Percentiles rank a stretch among this genome's conserved stretches.
These are phyloP conservation scores for Neoitamus cyanurus DNA, from an alignment of 2,888 invertebrate species.

Conservation along the genomic window DNA sequence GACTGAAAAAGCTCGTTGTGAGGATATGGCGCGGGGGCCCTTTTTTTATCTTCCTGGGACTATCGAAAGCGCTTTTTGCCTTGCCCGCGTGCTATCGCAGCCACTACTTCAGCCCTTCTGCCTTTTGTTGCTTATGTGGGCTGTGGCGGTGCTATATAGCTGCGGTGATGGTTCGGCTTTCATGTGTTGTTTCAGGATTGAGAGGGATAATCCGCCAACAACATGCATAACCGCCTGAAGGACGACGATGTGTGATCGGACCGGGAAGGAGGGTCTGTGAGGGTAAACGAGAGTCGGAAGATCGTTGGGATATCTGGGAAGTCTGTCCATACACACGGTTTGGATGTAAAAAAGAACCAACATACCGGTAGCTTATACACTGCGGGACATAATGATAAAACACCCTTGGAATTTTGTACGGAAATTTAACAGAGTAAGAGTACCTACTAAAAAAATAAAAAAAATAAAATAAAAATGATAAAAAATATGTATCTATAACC, in stretches of 20 bases:
- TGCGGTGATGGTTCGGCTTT: conserved; percentile 11
- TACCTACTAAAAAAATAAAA: no score
- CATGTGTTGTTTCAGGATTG: conserved; percentile 47
- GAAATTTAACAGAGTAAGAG: no score
- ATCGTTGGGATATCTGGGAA: conserved; percentile 54
- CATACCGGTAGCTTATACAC: not conserved
- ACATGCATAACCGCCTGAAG: conserved; percentile 47
- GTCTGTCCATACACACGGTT: not conserved
- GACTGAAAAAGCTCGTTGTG: conserved; percentile 8
- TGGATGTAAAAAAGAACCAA: conserved; percentile 8
- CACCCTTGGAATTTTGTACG: no score
- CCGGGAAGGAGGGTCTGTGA: not conserved
- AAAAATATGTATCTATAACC: no score
- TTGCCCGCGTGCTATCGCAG: conserved; percentile 24
- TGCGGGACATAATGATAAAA: not conserved
- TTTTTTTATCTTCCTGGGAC: conserved; percentile 32
- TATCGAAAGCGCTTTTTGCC: conserved; percentile 37
- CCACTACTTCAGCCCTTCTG: conserved; percentile 42
- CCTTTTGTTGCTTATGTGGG: conserved; percentile 37
- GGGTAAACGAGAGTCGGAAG: conserved; percentile 43
- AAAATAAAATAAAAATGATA: no score
- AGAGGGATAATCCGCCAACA: conserved; percentile 51
- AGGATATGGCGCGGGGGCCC: conserved; percentile 30
- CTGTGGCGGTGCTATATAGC: not conserved
- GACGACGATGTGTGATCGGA: not conserved